Evolutionary conservation across 2,797 vertebrate species (phyloP), one percentile per base, ranked within the genome.

Genomic region (Chloroceryle amazona): DNA sequence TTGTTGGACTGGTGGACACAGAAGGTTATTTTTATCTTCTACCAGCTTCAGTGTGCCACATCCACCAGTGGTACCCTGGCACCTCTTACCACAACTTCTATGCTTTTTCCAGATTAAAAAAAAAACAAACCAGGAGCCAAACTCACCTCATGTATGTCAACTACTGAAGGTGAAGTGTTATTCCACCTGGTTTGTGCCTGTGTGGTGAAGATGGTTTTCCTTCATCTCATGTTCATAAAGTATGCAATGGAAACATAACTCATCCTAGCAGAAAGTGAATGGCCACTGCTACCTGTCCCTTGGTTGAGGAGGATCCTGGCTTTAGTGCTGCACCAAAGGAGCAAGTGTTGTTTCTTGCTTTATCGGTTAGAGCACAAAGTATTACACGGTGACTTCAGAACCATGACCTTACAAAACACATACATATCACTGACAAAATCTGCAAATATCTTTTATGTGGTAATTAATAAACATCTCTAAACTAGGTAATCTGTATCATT

Each of bases 301-400:
- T 29, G 29, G 25, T 20, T 0, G 1, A 46, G 46, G 35, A 60
- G 3, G n/a, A 62, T 11, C 29, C 41, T 65, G 71, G n/a, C 33
- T 67, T 80, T 31, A 89, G 65, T 6, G 1, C 33, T 46, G 26
- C 35, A 3, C 6, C 44, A 52, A 44, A 57, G 66, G 26, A 81
- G 18, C 3, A 6, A 39, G 31, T 13, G 13, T 8, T 23, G 44
- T 72, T 75, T 57, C 86, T 65, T 10, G 0, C 28, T 87, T 57
- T 28, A 31, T 13, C 0, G 0, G 14, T 47, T 31, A 57, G 47
- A 81, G 61, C 29, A 44, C 4, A 72, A 87, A 79, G 15, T 28
- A 41, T 20, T 44, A 12, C 6, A n/a, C 4, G 6, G 55, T 65
- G 31, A 18, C 25, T 63, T 58, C n/a, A 62, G 39, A 82, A 49